Evolutionary conservation across 2,888 invertebrate genomes (phyloP).

Genomic region (Xylota sylvarum): DNA sequence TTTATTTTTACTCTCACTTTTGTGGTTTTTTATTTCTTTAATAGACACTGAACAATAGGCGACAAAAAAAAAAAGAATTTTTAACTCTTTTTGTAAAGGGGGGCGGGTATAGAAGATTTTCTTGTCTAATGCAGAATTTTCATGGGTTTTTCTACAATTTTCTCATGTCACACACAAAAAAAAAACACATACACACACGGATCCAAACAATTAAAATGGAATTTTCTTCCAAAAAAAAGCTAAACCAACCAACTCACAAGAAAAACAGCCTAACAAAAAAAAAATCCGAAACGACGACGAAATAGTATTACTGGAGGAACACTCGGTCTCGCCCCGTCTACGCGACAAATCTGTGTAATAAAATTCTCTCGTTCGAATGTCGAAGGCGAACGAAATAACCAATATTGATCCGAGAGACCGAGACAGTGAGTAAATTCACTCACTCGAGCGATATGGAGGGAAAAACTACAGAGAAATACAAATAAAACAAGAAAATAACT

Average conservation of each 20-base stretch:
- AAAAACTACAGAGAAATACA: constrained; percentile 41
- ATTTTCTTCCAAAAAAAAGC: constrained; percentile 24
- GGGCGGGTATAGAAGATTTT: constrained; percentile 45
- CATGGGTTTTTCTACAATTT: constrained; percentile 9
- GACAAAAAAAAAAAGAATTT: background rate
- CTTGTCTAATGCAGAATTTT: constrained; percentile 30
- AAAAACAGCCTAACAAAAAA: constrained; percentile 32
- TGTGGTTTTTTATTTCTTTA: constrained; percentile 44
- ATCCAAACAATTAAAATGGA: background rate
- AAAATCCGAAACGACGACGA: constrained; percentile 42
- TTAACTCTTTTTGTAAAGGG: constrained; percentile 1
- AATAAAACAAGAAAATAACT: constrained; percentile 42
- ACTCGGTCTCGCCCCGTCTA: constrained; percentile 68
- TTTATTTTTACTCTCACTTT: constrained; percentile 70
- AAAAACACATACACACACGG: constrained; percentile 18
- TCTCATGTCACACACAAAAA: constrained; percentile 22
- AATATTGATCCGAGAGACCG: constrained; percentile 66
- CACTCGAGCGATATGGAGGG: constrained; percentile 8
- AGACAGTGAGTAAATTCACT: constrained; percentile 21
- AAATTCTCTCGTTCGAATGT: constrained; percentile 27
- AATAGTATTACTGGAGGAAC: constrained; percentile 39
- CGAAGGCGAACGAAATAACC: constrained; percentile 55
- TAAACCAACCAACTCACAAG: constrained; percentile 21
- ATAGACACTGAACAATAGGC: constrained; percentile 45
- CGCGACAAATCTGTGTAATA: constrained; percentile 66